Conservation (phyloP, 1,140 invertebrate genomes). For the Coenobita brevimanus region DNA sequence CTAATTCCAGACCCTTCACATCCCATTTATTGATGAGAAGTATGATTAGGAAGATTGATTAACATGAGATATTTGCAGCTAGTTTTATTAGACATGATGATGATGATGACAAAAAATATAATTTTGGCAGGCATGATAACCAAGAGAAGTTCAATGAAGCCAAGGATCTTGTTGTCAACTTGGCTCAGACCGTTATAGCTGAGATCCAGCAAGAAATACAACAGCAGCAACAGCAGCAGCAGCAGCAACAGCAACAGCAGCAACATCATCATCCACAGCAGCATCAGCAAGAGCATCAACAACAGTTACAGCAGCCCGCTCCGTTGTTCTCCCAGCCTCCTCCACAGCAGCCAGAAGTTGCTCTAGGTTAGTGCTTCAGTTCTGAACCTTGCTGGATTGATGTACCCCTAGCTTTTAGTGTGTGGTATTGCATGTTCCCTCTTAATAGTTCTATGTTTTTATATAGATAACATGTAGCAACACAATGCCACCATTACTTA, state of each 20-base stretch:
- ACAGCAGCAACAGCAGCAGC: conserved; percentile 35
- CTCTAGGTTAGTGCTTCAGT: not conserved
- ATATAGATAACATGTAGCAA: too few species aligned
- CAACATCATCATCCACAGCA: conserved; percentile 7
- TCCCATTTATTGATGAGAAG: too few species aligned
- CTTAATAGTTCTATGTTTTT: too few species aligned
- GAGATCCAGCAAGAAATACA: conserved; percentile 52
- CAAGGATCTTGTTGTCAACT: conserved; percentile 58
- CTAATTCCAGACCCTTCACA: too few species aligned
- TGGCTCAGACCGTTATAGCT: conserved; percentile 58
- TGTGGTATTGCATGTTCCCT: too few species aligned
- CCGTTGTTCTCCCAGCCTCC: conserved; percentile 53
- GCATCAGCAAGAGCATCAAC: conserved; percentile 15
- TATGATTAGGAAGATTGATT: too few species aligned
- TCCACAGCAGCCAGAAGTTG: conserved; percentile 49
- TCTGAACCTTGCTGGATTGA: too few species aligned
- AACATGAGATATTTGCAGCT: too few species aligned
- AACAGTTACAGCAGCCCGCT: conserved; percentile 41
- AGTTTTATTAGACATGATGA: too few species aligned
- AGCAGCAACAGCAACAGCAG: conserved; percentile 5
- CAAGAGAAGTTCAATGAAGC: conserved; percentile 64
- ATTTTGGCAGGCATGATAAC: conserved; percentile 52
- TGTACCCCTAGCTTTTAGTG: too few species aligned
- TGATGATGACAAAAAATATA: not conserved
- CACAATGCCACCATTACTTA: too few species aligned